Evolutionary conservation across 2,888 invertebrate genomes (phyloP).

Genomic region (Hyposoter dolosus): DNA sequence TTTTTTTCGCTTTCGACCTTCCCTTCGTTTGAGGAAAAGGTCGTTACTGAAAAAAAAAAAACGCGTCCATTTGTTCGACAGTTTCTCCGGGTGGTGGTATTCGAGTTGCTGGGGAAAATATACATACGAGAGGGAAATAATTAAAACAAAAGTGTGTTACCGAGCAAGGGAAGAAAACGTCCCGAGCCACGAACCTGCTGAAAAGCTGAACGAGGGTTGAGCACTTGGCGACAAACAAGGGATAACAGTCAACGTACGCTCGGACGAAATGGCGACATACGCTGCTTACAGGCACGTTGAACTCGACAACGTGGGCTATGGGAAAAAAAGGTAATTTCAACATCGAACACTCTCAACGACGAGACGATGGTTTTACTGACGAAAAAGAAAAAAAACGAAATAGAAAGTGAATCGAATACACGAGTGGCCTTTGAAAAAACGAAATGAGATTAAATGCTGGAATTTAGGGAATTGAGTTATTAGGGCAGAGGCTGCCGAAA

Average conservation of each 20-base stretch:
- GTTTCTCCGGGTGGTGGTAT: conserved; percentile 52
- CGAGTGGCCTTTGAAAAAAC: background rate
- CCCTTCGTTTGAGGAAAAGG: background rate
- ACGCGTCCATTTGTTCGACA: conserved; percentile 25
- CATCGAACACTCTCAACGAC: background rate
- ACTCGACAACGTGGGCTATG: conserved; percentile 96
- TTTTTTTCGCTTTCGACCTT: conserved; percentile 20
- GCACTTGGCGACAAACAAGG: conserved; percentile 68
- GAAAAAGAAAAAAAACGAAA: background rate
- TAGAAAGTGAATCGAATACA: background rate
- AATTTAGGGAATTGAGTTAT: background rate
- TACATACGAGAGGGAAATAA: conserved; percentile 2
- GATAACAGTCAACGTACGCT: conserved; percentile 70
- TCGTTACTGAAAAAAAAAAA: background rate
- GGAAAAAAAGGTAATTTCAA: conserved; percentile 93
- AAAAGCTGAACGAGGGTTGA: conserved; percentile 44
- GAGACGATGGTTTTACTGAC: background rate
- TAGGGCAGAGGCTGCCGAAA: background rate
- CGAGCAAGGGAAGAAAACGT: conserved; percentile 28
- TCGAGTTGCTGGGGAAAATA: conserved; percentile 32
- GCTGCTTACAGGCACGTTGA: conserved; percentile 97
- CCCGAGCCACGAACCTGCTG: conserved; percentile 14
- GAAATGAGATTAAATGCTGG: background rate
- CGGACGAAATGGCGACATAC: conserved; percentile 92
- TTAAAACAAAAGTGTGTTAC: conserved; percentile 50